Evolutionary conservation across 2,797 vertebrate species (phyloP).

Genomic region (Liparis tanakae): DNA sequence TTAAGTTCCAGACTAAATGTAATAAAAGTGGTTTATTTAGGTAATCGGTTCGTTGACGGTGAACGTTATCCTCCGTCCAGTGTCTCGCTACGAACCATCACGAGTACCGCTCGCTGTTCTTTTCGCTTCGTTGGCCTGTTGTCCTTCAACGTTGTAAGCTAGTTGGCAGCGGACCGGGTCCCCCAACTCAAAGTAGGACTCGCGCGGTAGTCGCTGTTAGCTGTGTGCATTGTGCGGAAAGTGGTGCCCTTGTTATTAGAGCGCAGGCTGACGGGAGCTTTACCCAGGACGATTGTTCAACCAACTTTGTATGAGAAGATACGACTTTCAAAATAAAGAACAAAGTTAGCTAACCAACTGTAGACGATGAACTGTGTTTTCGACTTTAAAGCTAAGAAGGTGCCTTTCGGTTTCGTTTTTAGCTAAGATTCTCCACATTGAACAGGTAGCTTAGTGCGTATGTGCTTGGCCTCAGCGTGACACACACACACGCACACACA

Average conservation of each 20-base stretch:
- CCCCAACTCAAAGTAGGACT: neutral
- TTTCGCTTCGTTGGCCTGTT: no score
- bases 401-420: neutral
- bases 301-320: neutral
- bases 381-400: neutral
- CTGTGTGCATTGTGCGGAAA: neutral
- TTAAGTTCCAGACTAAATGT: neutral
- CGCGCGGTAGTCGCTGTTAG: neutral
- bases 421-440: neutral
- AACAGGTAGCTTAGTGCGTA: no score
- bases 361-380: no score
- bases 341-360: no score
- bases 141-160: neutral
- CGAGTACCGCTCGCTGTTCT: neutral
- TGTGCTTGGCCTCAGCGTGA: neutral
- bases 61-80: neutral
- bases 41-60: neutral
- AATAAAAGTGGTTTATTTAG: neutral
- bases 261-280: no score
- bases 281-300: neutral
- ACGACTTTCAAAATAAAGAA: neutral
- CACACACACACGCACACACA: neutral
- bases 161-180: no score
- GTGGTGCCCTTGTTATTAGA: neutral
- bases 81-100: no score